A percentile compares a stretch with the other conserved stretches of the same genome.
Evolutionary conservation across 2,797 vertebrate species (phyloP).

Genomic region (Loriculus beryllinus): DNA sequence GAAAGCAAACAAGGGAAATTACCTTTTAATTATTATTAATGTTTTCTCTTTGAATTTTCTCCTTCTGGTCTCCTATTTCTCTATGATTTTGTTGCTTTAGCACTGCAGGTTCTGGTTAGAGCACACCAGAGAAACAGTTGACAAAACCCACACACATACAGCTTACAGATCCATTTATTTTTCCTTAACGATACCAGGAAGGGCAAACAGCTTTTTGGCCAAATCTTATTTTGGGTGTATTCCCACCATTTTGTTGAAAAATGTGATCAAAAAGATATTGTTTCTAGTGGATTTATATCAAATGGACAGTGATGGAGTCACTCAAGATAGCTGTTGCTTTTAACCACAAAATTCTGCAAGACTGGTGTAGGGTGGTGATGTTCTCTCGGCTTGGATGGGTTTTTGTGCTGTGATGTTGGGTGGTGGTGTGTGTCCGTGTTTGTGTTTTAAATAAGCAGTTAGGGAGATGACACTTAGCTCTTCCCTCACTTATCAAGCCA

Average conservation of each 20-base stretch:
- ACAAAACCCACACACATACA: not conserved
- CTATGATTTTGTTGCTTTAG: not conserved
- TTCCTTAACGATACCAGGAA: not conserved
- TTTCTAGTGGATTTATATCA: not conserved
- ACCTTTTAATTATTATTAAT: not conserved
- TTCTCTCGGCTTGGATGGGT: not conserved
- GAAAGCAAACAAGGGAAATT: not conserved
- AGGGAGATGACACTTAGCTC: not conserved
- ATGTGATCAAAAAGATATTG: rapidly evolving
- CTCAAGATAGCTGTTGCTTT: not conserved
- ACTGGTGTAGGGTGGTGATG: not conserved
- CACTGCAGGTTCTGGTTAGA: not conserved
- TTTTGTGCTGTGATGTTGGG: not conserved
- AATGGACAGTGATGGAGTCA: not conserved
- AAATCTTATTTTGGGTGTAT: not conserved
- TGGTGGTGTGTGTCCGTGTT: not conserved
- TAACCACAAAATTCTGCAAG: not conserved
- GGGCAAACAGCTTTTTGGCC: not conserved
- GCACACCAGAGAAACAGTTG: not conserved
- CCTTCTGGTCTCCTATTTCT: not conserved
- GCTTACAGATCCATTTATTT: not conserved
- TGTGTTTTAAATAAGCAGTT: not conserved
- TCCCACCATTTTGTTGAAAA: not conserved
- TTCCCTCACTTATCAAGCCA: not conserved
- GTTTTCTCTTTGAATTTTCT: not conserved